Conservation (phyloP, 2,888 invertebrate genomes). For the Cancer borealis region DNA sequence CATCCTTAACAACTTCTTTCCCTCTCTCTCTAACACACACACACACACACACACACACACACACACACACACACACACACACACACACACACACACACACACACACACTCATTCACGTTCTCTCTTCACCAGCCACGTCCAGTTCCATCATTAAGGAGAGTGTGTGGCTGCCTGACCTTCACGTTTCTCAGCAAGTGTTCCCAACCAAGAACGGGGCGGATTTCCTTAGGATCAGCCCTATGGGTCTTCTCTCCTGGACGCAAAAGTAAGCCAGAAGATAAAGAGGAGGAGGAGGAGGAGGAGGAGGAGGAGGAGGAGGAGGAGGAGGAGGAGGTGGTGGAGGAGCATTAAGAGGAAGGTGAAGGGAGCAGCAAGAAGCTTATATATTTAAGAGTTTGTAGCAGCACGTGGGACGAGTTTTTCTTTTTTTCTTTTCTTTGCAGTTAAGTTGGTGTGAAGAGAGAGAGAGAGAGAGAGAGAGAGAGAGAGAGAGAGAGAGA, state of each 20-base stretch:
- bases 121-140: slow-evolving; percentile 46
- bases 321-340: not conserved
- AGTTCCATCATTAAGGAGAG: slow-evolving; percentile 52
- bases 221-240: slow-evolving; percentile 54
- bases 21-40: too few species aligned
- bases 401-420: not conserved
- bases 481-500: too few species aligned
- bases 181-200: slow-evolving; percentile 10
- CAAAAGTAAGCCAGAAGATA: slow-evolving; percentile 52
- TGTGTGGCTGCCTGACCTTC: slow-evolving; percentile 70
- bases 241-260: slow-evolving; percentile 64
- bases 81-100: not conserved
- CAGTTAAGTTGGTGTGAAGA: not conserved
- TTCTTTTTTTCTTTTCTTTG: not conserved
- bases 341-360: not conserved
- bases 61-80: not conserved
- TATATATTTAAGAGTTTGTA: not conserved
- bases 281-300: not conserved
- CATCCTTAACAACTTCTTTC: not conserved
- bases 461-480: not conserved
- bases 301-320: not conserved
- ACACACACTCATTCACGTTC: not conserved
- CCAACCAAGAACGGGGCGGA: slow-evolving; percentile 5
- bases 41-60: too few species aligned
- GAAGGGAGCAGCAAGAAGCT: not conserved